Base-by-base conservation (phyloP, 2,113 vertebrate genomes). In the Nerophis ophidion region DNA sequence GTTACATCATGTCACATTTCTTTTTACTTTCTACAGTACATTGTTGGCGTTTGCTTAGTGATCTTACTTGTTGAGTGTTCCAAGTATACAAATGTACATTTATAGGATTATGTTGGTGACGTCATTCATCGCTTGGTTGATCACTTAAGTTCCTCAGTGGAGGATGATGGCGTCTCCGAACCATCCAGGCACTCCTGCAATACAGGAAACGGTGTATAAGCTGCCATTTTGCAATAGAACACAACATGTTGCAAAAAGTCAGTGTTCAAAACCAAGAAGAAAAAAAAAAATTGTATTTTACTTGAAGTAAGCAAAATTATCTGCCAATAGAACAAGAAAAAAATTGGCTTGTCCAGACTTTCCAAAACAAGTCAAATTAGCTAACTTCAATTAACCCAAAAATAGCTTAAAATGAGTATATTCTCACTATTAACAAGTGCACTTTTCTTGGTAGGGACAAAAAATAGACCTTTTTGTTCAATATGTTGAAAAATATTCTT, bases 111-210 rank as follows among this genome's bases (percentile, higher is more conserved):
- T 19, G 3, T 17, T n/a, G 13, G 34, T 61, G 48, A 19, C 44
- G 19, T n/a, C 4, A 9, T 66, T 46, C 5, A 5, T 26, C 26
- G 4, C 3, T 1, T 26, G 26, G 26, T 70, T 51, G 5, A 61
- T 90, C 79, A 86, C 71, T 90, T 89, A 0, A 84, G 57, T 53
- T 89, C 86, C 59, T 90, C 89, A 4, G 72, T 81, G 57, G 88
- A 86, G 51, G 86, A 79, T 2, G 81, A 74, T 0, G 81, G 79
- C 1, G 70, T 72, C 56, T 90, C 88, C 0, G 81, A 73, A 70
- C 77, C 79, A 8, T 90, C 88, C 1, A 84, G 57, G 65, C 74
- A 69, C 73, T 89, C 89, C 90, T 91, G 70, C 36, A 82, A 77
- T 17, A 70, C 19, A 80, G 2, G 54, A 16, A 67, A 15, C 13